A percentile compares a stretch with the other conserved stretches of the same genome.
Evolutionary conservation across 2,888 invertebrate genomes (phyloP).

Genomic region (Anodontia alba): DNA sequence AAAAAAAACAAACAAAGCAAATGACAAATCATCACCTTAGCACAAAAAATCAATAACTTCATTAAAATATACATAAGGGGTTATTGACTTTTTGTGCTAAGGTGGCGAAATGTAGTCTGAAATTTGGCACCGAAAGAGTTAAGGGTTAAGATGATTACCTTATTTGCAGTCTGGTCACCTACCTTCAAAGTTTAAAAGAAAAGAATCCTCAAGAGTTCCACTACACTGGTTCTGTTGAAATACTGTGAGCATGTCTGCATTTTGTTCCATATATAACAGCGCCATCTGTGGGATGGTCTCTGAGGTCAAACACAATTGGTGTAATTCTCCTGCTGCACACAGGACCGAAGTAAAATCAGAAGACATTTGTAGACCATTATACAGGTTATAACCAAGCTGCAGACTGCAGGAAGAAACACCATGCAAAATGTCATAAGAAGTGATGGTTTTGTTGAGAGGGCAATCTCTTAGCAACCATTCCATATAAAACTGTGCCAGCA

Average conservation of each 20-base stretch:
- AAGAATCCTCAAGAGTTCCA: not conserved
- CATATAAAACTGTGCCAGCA: conserved; percentile 38
- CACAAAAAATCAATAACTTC: no score
- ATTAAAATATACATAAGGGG: no score
- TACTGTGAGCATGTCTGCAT: not conserved
- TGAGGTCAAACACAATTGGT: conserved; percentile 29
- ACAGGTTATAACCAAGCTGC: conserved; percentile 40
- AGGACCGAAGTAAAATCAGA: conserved; percentile 32
- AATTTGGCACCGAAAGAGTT: no score
- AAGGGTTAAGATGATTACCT: no score
- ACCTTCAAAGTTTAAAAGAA: not conserved
- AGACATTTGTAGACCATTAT: conserved; percentile 27
- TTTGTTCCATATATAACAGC: conserved; percentile 23
- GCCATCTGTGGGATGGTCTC: conserved; percentile 31
- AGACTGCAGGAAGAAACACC: conserved; percentile 34
- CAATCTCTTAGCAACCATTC: conserved; percentile 47
- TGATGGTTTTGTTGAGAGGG: conserved; percentile 29
- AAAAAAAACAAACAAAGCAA: no score
- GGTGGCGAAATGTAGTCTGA: no score
- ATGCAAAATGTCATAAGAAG: conserved; percentile 26
- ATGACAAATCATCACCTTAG: no score
- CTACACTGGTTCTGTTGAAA: not conserved
- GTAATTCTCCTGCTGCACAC: conserved; percentile 26
- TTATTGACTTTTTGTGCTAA: no score
- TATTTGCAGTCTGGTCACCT: not conserved